Percentiles rank a stretch among this genome's conserved stretches.
Evolutionary conservation across 30 jellyfish, hydroid and myxozoan genomes (phyloP).

Genomic region (Nemopilema nomurai): DNA sequence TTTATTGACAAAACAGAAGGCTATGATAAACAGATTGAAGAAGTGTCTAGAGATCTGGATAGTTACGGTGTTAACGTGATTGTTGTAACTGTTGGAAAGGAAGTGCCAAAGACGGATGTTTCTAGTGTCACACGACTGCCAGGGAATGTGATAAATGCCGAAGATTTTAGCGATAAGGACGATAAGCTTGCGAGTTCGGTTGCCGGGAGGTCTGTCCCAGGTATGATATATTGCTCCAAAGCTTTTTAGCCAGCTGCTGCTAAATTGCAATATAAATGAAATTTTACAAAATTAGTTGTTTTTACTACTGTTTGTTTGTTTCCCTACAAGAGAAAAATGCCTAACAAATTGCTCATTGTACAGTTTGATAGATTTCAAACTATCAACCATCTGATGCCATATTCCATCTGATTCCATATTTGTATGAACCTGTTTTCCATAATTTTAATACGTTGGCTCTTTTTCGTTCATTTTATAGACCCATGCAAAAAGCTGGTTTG

Average conservation of each 20-base stretch:
- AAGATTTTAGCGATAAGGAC: background rate
- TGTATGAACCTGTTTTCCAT: background rate
- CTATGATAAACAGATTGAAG: slow-evolving; percentile 11
- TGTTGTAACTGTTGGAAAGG: slow-evolving; percentile 71
- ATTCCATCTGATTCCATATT: too few species aligned
- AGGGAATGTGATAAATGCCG: background rate
- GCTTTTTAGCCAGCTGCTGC: background rate
- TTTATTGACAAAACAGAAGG: slow-evolving; percentile 50
- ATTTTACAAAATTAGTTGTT: too few species aligned
- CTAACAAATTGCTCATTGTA: too few species aligned
- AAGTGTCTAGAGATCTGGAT: slow-evolving; percentile 19
- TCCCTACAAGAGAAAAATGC: too few species aligned
- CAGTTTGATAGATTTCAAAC: too few species aligned
- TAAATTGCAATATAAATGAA: too few species aligned
- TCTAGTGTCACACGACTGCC: slow-evolving; percentile 44
- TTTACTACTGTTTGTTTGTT: too few species aligned
- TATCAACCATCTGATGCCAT: too few species aligned
- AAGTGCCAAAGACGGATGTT: slow-evolving; percentile 28
- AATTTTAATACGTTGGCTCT: background rate
- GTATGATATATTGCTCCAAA: background rate
- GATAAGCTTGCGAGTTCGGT: background rate
- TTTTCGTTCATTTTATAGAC: slow-evolving; percentile 30
- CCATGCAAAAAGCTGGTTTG: slow-evolving; percentile 63
- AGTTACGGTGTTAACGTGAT: slow-evolving; percentile 62
- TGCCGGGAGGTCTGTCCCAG: slow-evolving; percentile 3